A percentile compares a stretch with the other conserved stretches of the same genome.
These are phyloP conservation scores for Parus major DNA, from an alignment of 2,113 vertebrate genomes.

Conservation along the genomic window DNA sequence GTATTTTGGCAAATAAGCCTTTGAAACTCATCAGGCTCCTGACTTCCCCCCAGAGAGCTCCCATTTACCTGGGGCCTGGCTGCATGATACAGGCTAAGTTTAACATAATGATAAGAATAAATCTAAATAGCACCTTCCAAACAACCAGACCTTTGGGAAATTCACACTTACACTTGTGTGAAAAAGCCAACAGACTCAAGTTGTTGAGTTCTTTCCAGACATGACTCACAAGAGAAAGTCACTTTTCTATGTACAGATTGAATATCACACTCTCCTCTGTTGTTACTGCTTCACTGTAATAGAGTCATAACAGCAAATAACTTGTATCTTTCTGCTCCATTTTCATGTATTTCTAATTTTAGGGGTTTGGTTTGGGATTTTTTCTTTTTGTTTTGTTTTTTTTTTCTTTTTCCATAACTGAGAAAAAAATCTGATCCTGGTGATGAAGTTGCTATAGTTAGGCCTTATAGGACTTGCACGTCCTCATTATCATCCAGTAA, in stretches of 20 bases:
- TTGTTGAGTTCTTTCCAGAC: background rate
- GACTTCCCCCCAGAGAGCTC: background rate
- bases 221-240: background rate
- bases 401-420: background rate
- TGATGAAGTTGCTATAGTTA: background rate
- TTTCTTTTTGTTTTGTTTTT: too few species aligned
- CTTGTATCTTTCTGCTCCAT: background rate
- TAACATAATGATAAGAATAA: background rate
- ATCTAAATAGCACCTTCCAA: conserved; percentile 26
- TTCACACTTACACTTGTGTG: background rate
- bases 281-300: background rate
- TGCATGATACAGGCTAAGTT: background rate
- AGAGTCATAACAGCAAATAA: background rate
- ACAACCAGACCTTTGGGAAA: conserved; percentile 30
- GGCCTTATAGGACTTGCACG: background rate
- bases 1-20: background rate
- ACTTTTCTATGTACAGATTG: background rate
- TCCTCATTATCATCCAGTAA: background rate
- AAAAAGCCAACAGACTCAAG: background rate
- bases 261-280: background rate
- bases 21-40: background rate
- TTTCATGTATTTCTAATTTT: background rate
- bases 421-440: background rate
- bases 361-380: background rate
- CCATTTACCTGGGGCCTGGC: background rate